Evolutionary conservation across 37 sponge, comb jelly and placozoan genomes (phyloP).

Genomic region (Oopsacas minuta): DNA sequence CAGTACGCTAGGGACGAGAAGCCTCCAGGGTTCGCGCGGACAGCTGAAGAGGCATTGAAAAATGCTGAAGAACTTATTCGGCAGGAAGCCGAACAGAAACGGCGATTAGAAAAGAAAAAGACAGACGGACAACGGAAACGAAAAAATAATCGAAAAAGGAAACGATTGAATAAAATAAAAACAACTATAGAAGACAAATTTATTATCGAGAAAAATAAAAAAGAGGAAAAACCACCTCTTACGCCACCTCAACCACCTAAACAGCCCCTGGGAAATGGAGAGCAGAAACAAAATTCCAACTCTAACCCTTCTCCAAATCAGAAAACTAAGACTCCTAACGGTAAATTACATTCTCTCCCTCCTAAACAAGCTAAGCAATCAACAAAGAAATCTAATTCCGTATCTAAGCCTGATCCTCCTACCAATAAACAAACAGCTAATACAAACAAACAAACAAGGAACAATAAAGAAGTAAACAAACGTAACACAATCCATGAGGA

Average conservation of each 20-base stretch:
- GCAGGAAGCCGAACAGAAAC: neutral
- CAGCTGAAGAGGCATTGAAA: neutral
- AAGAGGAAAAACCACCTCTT: neutral
- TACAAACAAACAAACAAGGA: neutral
- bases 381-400: neutral
- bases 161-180: neutral
- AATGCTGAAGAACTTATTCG: constrained; percentile 3
- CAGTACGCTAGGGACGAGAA: neutral
- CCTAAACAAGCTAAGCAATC: neutral
- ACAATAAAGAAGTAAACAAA: neutral
- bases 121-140: neutral
- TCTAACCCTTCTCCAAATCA: neutral
- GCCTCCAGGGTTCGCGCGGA: neutral
- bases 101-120: neutral
- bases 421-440: neutral
- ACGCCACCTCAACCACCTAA: constrained; percentile 8
- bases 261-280: neutral
- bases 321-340: neutral
- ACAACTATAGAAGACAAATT: neutral
- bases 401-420: neutral
- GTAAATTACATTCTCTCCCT: neutral
- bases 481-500: neutral
- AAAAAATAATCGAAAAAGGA: neutral
- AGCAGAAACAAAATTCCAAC: neutral
- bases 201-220: neutral